A percentile compares a stretch with the other conserved stretches of the same genome.
phyloP scores from a whole-genome alignment of 2,888 invertebrate species.

The Drosophila dives region DNA sequence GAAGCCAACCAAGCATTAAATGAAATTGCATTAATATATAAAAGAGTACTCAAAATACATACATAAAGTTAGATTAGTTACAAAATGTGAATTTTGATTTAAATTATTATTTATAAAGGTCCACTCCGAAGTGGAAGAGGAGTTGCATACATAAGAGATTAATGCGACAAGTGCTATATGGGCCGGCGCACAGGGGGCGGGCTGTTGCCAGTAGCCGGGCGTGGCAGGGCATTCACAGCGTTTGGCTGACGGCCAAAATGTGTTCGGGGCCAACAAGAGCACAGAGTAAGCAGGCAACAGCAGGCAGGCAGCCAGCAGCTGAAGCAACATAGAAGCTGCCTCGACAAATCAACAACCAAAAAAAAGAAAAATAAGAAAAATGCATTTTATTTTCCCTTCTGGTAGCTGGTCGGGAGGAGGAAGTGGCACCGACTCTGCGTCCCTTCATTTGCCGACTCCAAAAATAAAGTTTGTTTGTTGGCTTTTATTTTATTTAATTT shows the following conservation, averaged over 20 bases:
- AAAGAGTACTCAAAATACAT: not conserved
- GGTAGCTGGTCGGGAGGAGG: slow-evolving; percentile 15
- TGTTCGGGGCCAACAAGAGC: slow-evolving; percentile 58
- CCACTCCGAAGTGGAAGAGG: not conserved
- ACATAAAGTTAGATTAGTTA: not conserved
- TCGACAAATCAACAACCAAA: slow-evolving; percentile 57
- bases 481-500: slow-evolving; percentile 7
- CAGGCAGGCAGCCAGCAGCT: slow-evolving; percentile 27
- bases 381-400: slow-evolving; percentile 15
- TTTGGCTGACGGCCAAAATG: slow-evolving; percentile 61
- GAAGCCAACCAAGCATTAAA: slow-evolving; percentile 45
- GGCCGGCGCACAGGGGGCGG: slow-evolving; percentile 6
- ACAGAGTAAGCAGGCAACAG: slow-evolving; percentile 26
- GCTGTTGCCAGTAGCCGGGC: slow-evolving; percentile 12
- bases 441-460: slow-evolving; percentile 29
- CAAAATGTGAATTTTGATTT: slow-evolving; percentile 29
- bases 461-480: slow-evolving; percentile 48
- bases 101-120: slow-evolving; percentile 37
- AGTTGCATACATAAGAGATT: slow-evolving; percentile 46
- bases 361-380: not conserved
- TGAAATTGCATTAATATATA: slow-evolving; percentile 52
- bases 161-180: slow-evolving; percentile 62
- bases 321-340: slow-evolving; percentile 43
- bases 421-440: slow-evolving; percentile 18
- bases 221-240: slow-evolving; percentile 42